These are phyloP conservation scores for Caenorhabditis wallacei DNA, from an alignment of 2,888 invertebrate genomes.

Conservation along the genomic window DNA sequence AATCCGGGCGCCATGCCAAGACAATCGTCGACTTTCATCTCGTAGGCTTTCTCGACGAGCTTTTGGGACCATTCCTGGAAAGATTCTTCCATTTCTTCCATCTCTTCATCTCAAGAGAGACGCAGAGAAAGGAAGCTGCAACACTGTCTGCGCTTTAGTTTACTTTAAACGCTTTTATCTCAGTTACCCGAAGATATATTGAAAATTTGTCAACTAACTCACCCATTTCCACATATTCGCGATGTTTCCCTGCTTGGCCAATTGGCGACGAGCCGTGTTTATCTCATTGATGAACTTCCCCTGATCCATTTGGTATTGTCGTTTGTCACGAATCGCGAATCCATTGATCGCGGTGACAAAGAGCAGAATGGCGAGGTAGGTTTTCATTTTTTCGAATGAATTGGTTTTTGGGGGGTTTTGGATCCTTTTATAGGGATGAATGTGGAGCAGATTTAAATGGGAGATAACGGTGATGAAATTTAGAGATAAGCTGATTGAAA, in stretches of 20 bases:
- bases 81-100: too few species aligned
- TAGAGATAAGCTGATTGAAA: too few species aligned
- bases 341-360: neutral
- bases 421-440: neutral
- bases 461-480: too few species aligned
- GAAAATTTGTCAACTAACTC: neutral
- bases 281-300: neutral
- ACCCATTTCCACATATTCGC: neutral
- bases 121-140: too few species aligned
- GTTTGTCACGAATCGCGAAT: neutral
- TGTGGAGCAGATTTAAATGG: neutral
- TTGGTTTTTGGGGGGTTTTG: neutral
- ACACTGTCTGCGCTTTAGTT: too few species aligned
- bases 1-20: neutral
- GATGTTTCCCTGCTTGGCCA: neutral
- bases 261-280: neutral
- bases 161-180: too few species aligned
- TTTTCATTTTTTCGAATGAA: neutral
- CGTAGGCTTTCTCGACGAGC: neutral
- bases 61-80: slow-evolving; percentile 8
- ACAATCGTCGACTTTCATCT: neutral
- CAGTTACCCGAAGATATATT: too few species aligned
- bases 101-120: too few species aligned
- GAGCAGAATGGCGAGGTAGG: neutral
- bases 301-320: slow-evolving; percentile 1